A percentile compares a stretch with the other conserved stretches of the same genome.
Conservation (phyloP, 2,797 vertebrate species). For the Vipera ursinii region DNA sequence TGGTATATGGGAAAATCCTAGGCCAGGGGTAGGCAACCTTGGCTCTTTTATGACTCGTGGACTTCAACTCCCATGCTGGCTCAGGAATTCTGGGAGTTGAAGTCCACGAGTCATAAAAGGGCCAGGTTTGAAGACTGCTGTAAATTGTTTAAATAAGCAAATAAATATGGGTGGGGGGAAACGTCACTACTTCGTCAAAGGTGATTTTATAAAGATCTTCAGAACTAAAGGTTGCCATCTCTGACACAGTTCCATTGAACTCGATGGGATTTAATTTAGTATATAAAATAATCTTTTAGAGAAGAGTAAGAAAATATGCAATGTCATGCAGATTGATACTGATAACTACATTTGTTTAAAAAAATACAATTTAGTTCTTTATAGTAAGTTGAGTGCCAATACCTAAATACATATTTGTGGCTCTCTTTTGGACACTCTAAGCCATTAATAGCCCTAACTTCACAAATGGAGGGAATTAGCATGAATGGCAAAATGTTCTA, state of each 20-base stretch:
- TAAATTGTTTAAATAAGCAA: no score
- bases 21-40: no score
- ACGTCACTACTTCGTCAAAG: no score
- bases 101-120: no score
- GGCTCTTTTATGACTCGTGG: no score
- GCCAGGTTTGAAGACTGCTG: no score
- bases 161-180: no score
- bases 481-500: not conserved
- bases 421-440: not conserved
- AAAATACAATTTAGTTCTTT: not conserved
- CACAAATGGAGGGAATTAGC: not conserved
- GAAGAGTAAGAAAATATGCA: not conserved
- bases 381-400: not conserved
- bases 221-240: no score
- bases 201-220: no score
- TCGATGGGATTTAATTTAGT: not conserved
- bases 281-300: not conserved
- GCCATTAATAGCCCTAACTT: not conserved
- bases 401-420: not conserved
- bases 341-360: not conserved
- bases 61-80: no score
- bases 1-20: not conserved
- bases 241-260: not conserved
- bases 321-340: not conserved
- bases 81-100: no score